Percentiles rank a stretch among this genome's conserved stretches.
Conservation (phyloP, 2,113 vertebrate genomes). For the Rhipidura dahli region DNA sequence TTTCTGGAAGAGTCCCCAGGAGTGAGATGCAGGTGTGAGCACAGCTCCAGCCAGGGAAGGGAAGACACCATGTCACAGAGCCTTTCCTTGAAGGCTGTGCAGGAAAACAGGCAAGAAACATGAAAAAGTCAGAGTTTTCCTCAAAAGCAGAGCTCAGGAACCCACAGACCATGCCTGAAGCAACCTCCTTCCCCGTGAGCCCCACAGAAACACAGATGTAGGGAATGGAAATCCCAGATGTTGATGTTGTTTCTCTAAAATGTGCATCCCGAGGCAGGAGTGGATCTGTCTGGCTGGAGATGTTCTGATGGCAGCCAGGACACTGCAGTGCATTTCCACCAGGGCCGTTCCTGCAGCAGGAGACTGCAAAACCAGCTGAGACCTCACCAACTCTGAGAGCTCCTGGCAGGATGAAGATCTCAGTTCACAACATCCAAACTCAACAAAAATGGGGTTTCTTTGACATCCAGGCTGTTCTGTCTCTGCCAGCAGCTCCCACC, state of each 20-base stretch:
- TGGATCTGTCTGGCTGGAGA: neutral
- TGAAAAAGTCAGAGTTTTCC: neutral
- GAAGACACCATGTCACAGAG: neutral
- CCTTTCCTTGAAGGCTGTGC: neutral
- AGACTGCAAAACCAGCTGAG: neutral
- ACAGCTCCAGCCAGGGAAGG: neutral
- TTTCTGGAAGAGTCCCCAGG: neutral
- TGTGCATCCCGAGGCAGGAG: rapidly evolving
- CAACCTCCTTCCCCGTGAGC: neutral
- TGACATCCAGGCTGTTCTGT: neutral
- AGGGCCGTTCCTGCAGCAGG: neutral
- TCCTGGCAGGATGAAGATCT: neutral
- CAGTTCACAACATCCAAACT: neutral
- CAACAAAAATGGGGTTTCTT: neutral
- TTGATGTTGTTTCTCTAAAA: neutral
- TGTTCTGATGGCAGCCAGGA: neutral
- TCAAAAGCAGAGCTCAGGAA: neutral
- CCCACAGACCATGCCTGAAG: neutral
- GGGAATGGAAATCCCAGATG: neutral
- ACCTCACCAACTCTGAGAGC: neutral
- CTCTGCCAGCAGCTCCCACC: neutral
- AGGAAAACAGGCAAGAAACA: neutral
- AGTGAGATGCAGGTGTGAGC: neutral
- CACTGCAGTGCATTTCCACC: neutral
- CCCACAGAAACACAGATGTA: neutral